A percentile compares a stretch with the other conserved stretches of the same genome.
Conservation (phyloP, 2,888 invertebrate species). For the Ectemnius cavifrons region DNA sequence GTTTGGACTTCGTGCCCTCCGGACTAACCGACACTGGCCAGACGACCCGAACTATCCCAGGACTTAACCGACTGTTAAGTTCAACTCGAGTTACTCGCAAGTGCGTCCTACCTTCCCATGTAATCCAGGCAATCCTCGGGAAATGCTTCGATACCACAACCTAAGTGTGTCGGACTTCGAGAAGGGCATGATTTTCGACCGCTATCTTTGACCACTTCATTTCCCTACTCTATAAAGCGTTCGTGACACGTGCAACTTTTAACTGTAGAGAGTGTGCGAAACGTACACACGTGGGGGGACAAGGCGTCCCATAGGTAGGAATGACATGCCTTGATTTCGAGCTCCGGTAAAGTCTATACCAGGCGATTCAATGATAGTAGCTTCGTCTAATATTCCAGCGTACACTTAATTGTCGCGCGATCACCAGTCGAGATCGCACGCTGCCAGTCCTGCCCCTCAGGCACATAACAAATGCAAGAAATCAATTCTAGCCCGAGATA, state of each 20-base stretch:
- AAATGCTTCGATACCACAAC: constrained; percentile 36
- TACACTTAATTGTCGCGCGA: constrained; percentile 33
- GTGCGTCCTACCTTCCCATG: constrained; percentile 39
- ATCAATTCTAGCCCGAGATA: constrained; percentile 60
- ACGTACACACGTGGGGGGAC: neutral
- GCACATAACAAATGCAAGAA: constrained; percentile 64
- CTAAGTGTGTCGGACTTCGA: constrained; percentile 31
- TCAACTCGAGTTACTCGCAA: constrained; percentile 67
- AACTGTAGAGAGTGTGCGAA: too few species aligned
- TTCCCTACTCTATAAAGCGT: too few species aligned
- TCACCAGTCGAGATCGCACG: constrained; percentile 17
- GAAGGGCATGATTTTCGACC: constrained; percentile 36
- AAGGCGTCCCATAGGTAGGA: neutral
- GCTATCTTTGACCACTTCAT: constrained; percentile 35
- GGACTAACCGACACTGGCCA: constrained; percentile 51
- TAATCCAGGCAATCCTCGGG: constrained; percentile 52
- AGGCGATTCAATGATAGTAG: constrained; percentile 18
- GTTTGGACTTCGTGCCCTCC: constrained; percentile 54
- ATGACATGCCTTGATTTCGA: constrained; percentile 38
- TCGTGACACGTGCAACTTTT: too few species aligned
- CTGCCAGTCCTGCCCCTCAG: constrained; percentile 37
- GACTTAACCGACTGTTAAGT: constrained; percentile 73
- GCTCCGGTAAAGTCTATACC: neutral
- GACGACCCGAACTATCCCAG: constrained; percentile 59
- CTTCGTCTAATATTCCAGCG: constrained; percentile 34